These are phyloP conservation scores for Rhineura floridana DNA, from an alignment of 2,113 vertebrate species.

Conservation along the genomic window DNA sequence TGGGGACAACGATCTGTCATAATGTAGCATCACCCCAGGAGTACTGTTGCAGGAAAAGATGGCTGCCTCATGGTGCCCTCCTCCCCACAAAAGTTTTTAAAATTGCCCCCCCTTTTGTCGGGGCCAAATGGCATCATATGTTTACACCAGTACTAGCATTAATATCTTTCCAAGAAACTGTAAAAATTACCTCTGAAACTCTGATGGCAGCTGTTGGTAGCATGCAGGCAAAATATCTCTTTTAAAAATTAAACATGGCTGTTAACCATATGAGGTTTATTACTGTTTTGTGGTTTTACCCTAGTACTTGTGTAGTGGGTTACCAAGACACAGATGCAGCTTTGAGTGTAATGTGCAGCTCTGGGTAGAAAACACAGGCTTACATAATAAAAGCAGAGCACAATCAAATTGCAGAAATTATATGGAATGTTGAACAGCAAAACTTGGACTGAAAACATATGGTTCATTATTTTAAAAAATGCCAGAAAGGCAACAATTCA, in stretches of 20 bases:
- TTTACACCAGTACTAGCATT: neutral
- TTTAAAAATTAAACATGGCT: neutral
- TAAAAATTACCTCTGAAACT: neutral
- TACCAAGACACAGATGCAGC: neutral
- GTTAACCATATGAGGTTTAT: neutral
- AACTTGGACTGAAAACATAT: neutral
- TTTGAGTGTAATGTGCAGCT: neutral
- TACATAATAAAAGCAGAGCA: neutral
- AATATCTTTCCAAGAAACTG: neutral
- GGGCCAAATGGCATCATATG: neutral
- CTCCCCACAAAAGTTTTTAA: too few species aligned
- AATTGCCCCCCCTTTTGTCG: too few species aligned
- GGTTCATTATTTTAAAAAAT: neutral
- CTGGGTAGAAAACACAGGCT: slow-evolving; percentile 7
- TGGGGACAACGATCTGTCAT: too few species aligned
- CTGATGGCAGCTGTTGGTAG: neutral
- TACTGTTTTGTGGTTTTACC: slow-evolving; percentile 31
- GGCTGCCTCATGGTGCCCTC: too few species aligned
- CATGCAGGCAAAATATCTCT: neutral
- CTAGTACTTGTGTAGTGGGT: neutral
- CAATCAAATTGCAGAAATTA: neutral
- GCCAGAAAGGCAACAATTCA: neutral
- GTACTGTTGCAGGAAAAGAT: too few species aligned
- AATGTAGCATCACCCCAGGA: too few species aligned
- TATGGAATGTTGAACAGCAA: neutral